Evolutionary conservation across 2,888 invertebrate genomes (phyloP), one percentile per base, ranked within the genome.

Genomic region (Leptinotarsa tumamoca): DNA sequence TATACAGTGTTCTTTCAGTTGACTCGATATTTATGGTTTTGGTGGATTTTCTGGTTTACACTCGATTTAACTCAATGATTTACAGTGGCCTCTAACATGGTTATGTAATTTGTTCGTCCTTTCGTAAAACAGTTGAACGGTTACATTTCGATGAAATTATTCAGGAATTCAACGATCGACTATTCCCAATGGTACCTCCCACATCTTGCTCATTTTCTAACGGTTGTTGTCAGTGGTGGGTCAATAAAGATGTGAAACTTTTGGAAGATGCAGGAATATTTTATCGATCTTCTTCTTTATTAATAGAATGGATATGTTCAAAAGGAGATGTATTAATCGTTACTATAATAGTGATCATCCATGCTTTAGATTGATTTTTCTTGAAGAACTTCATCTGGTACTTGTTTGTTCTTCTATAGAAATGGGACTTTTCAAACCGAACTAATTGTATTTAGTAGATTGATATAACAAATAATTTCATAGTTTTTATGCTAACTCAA

Each of bases 31-130:
- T 58, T 58, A 58, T 58, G 58, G 58, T 58, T 58, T 58, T 58
- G 58, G 23, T 58, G 14, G 15, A 58, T 58, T 58, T 58, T 58
- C 58, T 58, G 17, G 23, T 58, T 58, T 58, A 58, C 58, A 58
- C 21, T 58, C 58, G 58, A 58, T 58, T 58, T 58, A 58, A 14
- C 23, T 23, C 14, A 23, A 58, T 58, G 21, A 27, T 58, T 58
- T 15, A 13, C 58, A 58, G 15, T 23, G 58, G 15, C 58, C 58
- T 58, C 58, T 14, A 43, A 43, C 43, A 43, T 23, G 23, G 58
- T 58, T 58, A 58, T 58, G 21, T 58, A 58, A 58, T 58, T 23
- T 21, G 23, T 23, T 58, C 23, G 58, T 58, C 58, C 58, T 58
- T 58, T 58, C 58, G 23, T 21, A 3, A 18, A 23, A 58, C 58